Evolutionary conservation across 2,888 invertebrate genomes (phyloP), one percentile per base, ranked within the genome.

Genomic region (Hyposoter didymator): DNA sequence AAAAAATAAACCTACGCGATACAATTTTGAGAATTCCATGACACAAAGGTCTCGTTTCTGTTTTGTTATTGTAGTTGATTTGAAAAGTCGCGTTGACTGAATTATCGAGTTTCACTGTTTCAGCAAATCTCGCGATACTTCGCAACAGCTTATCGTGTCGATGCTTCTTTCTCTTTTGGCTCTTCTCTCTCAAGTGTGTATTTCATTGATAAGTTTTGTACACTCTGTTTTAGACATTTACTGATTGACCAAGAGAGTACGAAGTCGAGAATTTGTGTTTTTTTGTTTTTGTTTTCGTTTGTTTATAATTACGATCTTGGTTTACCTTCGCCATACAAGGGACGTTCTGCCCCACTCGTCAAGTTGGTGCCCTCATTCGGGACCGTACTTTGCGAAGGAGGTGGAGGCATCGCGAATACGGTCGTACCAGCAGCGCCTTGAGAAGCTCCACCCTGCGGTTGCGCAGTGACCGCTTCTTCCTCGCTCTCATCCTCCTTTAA

Each of bases 321-420:
- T 86, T 86, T 86, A 86, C 86, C 86, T 86, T 86, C 86, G 67
- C 86, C 86, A 43, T 86, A 86, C n/a, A 84, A 43, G 47, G 86
- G 90, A 87, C 91, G 93, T 43, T 93, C 92, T 70, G 91, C 92
- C 43, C 92, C 92, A 76, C 93, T 93, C 89, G 93, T 93, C 84
- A 97, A 95, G 90, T 96, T 96, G 52, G 97, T 97, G 92, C 95
- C 96, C 94, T 97, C 97, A 74, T 96, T 96, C 84, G 95, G 95
- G 66, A 94, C 94, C 17, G 90, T 90, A 84, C 91, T 82, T 87
- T 91, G 90, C 83, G 90, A 94, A 59, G 90, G 93, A 84, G 91
- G 93, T 69, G 95, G 95, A 52, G 96, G 96, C 96, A 96, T 96
- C 78, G 96, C 96, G 91, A 96, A 96, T 67, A 96, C 95, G 70